Percentiles rank a stretch among this genome's conserved stretches.
Evolutionary conservation across 2,113 vertebrate genomes (phyloP).

Genomic region (Chaetodon auriga): DNA sequence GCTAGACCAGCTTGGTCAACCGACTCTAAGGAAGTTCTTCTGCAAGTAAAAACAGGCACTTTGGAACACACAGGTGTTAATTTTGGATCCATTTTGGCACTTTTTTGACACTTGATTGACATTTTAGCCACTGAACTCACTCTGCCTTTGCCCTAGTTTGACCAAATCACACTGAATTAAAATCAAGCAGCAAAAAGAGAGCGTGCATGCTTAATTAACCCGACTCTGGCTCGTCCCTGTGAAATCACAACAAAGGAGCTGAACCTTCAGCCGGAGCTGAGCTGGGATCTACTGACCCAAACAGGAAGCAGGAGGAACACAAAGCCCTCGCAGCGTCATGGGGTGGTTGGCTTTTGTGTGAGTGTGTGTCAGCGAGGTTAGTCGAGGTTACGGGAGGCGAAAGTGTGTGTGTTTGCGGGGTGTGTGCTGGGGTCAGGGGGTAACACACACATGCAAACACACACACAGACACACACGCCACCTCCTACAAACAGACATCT

Average conservation of each 20-base stretch:
- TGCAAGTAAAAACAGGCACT: too few relatives aligned
- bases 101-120: neutral
- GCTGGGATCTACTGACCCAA: constrained; percentile 19
- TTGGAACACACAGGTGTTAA: too few relatives aligned
- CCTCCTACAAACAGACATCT: constrained; percentile 46
- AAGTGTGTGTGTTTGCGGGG: constrained; percentile 39
- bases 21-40: too few relatives aligned
- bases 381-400: constrained; percentile 1
- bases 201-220: neutral
- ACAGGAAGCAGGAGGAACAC: constrained; percentile 10
- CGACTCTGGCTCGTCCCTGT: neutral
- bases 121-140: neutral
- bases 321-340: neutral
- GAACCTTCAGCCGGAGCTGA: neutral
- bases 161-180: neutral
- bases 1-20: neutral
- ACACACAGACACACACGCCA: neutral
- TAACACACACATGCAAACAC: neutral
- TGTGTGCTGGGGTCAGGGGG: constrained; percentile 27
- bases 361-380: constrained; percentile 21
- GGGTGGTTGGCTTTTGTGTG: neutral
- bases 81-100: too few relatives aligned
- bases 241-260: neutral
- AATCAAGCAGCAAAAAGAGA: neutral
- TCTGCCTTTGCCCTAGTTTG: neutral